These are phyloP conservation scores for Microplitis manilae DNA, from an alignment of 2,888 invertebrate genomes.

Conservation along the genomic window DNA sequence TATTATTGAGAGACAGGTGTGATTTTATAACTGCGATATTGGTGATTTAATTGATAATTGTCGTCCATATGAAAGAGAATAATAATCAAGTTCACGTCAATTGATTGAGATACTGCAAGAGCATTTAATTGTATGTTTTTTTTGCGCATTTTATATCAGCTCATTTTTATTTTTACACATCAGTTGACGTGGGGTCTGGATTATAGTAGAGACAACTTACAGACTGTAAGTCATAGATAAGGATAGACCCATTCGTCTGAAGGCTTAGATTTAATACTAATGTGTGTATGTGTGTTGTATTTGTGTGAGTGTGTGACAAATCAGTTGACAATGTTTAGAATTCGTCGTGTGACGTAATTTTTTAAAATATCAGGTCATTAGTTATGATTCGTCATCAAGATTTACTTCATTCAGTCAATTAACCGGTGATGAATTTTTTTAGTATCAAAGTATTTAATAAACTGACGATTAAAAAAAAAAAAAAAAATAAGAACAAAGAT, in stretches of 20 bases:
- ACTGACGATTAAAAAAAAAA: background rate
- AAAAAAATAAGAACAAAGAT: background rate
- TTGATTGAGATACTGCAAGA: slow-evolving; percentile 19
- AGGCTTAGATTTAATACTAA: slow-evolving; percentile 21
- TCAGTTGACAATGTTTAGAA: slow-evolving; percentile 8
- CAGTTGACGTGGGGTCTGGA: slow-evolving; percentile 30
- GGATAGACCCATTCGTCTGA: slow-evolving; percentile 37
- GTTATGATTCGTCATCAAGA: slow-evolving; percentile 11
- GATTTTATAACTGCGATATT: slow-evolving; percentile 42
- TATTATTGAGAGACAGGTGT: slow-evolving; percentile 24
- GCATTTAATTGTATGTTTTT: slow-evolving; percentile 19
- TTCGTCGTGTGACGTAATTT: background rate
- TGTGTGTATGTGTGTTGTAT: slow-evolving; percentile 2
- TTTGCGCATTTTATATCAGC: background rate
- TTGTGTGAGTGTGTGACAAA: slow-evolving; percentile 15
- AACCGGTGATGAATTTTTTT: slow-evolving; percentile 19
- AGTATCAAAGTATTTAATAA: slow-evolving; percentile 10
- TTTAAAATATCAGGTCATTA: background rate
- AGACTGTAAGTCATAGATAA: slow-evolving; percentile 30
- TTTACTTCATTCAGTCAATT: slow-evolving; percentile 31
- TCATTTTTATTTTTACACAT: slow-evolving; percentile 1
- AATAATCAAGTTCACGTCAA: slow-evolving; percentile 31
- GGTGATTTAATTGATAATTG: slow-evolving; percentile 29
- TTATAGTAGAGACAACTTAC: slow-evolving; percentile 21
- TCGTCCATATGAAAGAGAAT: slow-evolving; percentile 32